A percentile compares a stretch with the other conserved stretches of the same genome.
phyloP scores from a whole-genome alignment of 2,888 invertebrate genomes.

The Drosophila seclusa region DNA sequence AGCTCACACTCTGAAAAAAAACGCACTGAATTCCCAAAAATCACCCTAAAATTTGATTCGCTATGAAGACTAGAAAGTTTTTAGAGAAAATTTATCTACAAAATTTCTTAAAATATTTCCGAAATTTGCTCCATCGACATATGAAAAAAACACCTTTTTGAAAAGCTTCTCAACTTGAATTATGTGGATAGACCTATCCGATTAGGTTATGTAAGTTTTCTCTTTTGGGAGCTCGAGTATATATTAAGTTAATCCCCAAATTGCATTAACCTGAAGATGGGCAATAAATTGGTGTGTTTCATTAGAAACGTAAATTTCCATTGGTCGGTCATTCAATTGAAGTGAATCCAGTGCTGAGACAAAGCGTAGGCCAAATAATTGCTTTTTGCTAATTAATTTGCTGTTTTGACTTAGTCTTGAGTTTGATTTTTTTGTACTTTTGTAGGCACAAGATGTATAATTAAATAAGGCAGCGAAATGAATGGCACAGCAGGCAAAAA shows the following conservation, averaged over 20 bases:
- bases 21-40: background rate
- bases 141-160: no score
- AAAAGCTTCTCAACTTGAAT: background rate
- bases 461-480: constrained; percentile 60
- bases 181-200: background rate
- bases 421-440: constrained; percentile 18
- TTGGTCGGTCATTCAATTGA: constrained; percentile 39
- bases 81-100: background rate
- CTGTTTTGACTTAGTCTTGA: constrained; percentile 76
- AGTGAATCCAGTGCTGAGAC: constrained; percentile 30
- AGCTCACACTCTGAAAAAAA: background rate
- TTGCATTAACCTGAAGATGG: constrained; percentile 1
- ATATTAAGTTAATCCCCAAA: background rate
- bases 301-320: constrained; percentile 52
- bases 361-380: constrained; percentile 77
- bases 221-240: no score
- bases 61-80: background rate
- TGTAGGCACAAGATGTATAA: constrained; percentile 63
- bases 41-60: accelerated
- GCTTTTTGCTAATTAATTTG: constrained; percentile 84
- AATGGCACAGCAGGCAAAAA: background rate
- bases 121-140: no score
- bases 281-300: constrained; percentile 33
- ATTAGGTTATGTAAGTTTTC: no score
- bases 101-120: no score